phyloP scores from a whole-genome alignment of 2,797 vertebrate genomes.

The Peromyscus melanophrys region DNA sequence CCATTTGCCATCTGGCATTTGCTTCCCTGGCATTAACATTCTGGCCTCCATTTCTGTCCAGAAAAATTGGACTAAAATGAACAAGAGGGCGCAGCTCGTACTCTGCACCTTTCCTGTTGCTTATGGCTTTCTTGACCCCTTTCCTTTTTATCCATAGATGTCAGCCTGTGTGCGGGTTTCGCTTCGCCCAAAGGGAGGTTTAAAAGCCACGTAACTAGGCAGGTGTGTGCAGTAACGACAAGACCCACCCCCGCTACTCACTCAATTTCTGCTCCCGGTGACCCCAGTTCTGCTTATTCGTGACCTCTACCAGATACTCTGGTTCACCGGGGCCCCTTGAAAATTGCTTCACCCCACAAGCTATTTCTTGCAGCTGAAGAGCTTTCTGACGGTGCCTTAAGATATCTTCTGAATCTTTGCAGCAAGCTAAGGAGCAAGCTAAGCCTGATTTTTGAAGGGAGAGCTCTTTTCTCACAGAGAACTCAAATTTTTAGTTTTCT shows the following conservation, averaged over 20 bases:
- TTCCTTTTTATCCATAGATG: background rate
- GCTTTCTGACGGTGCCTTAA: background rate
- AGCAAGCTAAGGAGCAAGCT: background rate
- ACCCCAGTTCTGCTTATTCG: background rate
- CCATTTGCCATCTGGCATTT: background rate
- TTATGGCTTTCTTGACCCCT: background rate
- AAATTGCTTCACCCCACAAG: background rate
- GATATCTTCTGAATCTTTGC: background rate
- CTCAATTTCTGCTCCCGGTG: background rate
- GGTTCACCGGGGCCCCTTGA: background rate
- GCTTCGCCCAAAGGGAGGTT: background rate
- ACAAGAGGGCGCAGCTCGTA: background rate
- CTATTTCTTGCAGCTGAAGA: background rate
- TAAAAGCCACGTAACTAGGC: background rate
- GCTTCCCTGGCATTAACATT: background rate
- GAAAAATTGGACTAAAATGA: background rate
- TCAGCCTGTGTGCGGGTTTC: background rate
- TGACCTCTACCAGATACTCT: background rate
- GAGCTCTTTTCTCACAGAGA: background rate
- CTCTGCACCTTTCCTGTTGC: background rate
- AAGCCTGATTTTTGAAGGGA: background rate
- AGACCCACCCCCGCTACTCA: too few relatives aligned
- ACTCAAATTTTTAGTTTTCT: background rate
- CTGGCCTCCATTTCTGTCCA: background rate
- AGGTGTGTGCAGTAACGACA: too few relatives aligned